Base-by-base conservation (phyloP, 2,113 vertebrate species). In the Anolis carolinensis region DNA sequence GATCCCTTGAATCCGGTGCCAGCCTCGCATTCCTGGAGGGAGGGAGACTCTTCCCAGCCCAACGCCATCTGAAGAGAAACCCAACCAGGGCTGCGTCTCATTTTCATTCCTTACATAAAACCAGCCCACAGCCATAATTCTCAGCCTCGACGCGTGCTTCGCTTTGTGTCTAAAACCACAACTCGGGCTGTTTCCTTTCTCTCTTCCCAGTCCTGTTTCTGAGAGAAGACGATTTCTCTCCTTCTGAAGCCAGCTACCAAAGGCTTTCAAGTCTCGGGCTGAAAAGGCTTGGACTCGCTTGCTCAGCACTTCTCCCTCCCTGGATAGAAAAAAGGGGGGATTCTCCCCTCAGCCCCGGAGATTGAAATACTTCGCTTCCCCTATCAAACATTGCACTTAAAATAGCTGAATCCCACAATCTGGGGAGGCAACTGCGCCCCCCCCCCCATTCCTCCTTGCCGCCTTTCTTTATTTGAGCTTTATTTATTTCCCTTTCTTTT, bases 171-270 rank as follows among this genome's bases (percentile, higher is more conserved):
- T 14, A 44, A n/a, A 67, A 52, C 20, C 27, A 16, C 9, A 73
- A 55, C 34, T 36, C 78, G 25, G 27, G 75, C 7, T 32, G 71
- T 0, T 0, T 0, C 4, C 52, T 52, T 39, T 0, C 0, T 0
- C 25, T 9, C 30, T 34, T 2, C 52, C n/a, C 27, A 5, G 0
- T 0, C 25, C 23, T 7, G 74, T 82, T 81, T 20, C 55, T 59
- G 55, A 59, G 14, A 34, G 30, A 11, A 82, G 84, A 62, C 8
- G 2, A 0, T 2, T 36, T 89, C 76, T 14, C 39, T 6, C 3
- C 34, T 25, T 89, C 39, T 21, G 30, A 74, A 25, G 2, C n/a
- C n/a, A n/a, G n/a, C 48, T 3, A 13, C 0, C 48, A 14, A 44
- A 39, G 16, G 71, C 55, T 34, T 86, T 81, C 36, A 34, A 73